Percentiles rank a stretch among this genome's conserved stretches.
These are phyloP conservation scores for Erythrocercus mccallii DNA, from an alignment of 2,113 vertebrate genomes.

Conservation along the genomic window DNA sequence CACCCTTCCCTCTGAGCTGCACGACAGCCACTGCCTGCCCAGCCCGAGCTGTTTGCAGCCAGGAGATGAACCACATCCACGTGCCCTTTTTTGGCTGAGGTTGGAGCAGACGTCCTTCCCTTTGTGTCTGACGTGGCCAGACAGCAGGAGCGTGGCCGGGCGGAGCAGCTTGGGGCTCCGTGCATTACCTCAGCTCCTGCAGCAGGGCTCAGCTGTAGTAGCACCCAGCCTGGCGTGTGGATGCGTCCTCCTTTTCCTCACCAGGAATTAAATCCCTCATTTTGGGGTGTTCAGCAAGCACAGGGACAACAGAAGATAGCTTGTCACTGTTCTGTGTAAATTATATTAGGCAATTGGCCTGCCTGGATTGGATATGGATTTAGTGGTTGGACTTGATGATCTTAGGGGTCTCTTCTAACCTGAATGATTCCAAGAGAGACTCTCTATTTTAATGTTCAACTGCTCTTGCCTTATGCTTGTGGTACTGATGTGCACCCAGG, in stretches of 20 bases:
- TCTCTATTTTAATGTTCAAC: background rate
- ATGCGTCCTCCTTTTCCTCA: background rate
- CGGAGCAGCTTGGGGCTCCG: background rate
- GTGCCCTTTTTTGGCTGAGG: background rate
- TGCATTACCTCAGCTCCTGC: background rate
- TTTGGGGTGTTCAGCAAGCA: background rate
- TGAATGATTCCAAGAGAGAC: background rate
- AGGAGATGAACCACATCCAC: accelerated
- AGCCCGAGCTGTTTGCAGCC: background rate
- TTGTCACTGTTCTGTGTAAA: accelerated
- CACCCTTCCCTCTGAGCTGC: accelerated
- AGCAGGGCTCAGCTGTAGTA: background rate
- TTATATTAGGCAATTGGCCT: background rate
- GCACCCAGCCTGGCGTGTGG: background rate
- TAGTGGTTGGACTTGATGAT: background rate
- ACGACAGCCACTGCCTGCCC: accelerated
- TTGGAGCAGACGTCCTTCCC: background rate
- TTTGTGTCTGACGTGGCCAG: background rate
- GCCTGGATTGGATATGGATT: background rate
- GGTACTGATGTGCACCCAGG: background rate
- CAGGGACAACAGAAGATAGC: background rate
- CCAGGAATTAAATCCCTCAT: background rate
- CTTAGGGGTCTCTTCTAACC: background rate
- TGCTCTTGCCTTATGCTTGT: background rate
- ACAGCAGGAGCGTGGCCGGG: background rate